Evolutionary conservation across 2,888 invertebrate species (phyloP).

Genomic region (Unio delphinus): DNA sequence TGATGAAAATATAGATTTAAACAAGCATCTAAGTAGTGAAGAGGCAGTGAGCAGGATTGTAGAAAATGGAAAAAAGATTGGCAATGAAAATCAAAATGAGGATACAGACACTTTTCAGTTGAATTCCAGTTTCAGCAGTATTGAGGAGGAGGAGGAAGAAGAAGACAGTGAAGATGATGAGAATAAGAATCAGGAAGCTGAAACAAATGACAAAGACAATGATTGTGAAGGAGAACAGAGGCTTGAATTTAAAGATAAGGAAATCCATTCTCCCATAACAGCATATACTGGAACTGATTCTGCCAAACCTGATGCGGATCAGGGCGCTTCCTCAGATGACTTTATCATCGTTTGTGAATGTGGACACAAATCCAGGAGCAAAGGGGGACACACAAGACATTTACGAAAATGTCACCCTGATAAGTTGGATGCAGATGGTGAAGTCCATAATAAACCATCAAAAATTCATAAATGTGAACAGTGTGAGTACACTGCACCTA

Average conservation of each 20-base stretch:
- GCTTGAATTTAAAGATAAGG: background rate
- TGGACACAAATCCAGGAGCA: conserved; percentile 41
- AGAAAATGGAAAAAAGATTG: conserved; percentile 2
- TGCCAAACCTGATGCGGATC: no score
- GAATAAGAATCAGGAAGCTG: conserved; percentile 8
- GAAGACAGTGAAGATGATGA: conserved; percentile 9
- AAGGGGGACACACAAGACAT: conserved; percentile 49
- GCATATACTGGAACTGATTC: no score
- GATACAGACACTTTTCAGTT: background rate
- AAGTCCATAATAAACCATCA: conserved; percentile 10
- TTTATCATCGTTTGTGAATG: conserved; percentile 18
- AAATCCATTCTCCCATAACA: no score
- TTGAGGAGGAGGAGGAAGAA: conserved; percentile 5
- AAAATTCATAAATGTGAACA: conserved; percentile 47
- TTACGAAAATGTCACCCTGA: conserved; percentile 43
- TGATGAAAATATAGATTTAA: conserved; percentile 2
- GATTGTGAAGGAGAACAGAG: conserved; percentile 6
- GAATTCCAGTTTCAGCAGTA: no score
- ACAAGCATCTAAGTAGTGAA: conserved; percentile 4
- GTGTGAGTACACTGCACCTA: conserved; percentile 62
- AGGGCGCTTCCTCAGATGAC: background rate
- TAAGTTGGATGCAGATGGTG: conserved; percentile 18
- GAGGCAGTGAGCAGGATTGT: conserved; percentile 10
- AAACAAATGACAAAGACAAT: background rate
- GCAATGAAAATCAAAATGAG: conserved; percentile 15